phyloP scores from a whole-genome alignment of 2,797 vertebrate species.

The Anisognathus igniventris region DNA sequence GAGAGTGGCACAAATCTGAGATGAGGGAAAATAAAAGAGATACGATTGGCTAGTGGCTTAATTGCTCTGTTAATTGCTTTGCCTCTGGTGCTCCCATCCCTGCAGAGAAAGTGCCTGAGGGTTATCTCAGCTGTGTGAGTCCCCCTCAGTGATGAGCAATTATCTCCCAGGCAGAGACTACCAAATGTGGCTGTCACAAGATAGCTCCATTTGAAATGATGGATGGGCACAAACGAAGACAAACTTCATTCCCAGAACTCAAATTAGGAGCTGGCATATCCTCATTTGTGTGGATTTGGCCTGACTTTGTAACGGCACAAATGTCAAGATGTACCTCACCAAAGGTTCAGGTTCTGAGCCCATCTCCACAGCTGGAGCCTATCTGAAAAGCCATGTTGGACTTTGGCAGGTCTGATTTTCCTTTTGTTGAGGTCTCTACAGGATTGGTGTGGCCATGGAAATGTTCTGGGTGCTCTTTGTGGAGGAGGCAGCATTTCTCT shows the following conservation, averaged over 20 bases:
- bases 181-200: constrained; percentile 1
- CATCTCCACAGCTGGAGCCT: background rate
- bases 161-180: constrained; percentile 3
- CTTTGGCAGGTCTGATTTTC: background rate
- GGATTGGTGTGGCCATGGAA: background rate
- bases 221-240: background rate
- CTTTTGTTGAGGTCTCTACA: background rate
- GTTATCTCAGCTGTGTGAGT: background rate
- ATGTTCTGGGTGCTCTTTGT: background rate
- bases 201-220: constrained; percentile 5
- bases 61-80: constrained; percentile 58
- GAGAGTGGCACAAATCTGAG: background rate
- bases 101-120: constrained; percentile 6
- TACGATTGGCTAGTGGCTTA: background rate
- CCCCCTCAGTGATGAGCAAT: background rate
- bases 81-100: constrained; percentile 20
- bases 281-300: background rate
- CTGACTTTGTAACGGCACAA: background rate
- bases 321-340: background rate
- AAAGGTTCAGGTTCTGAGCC: background rate
- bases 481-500: background rate
- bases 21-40: background rate
- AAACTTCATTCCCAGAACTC: background rate
- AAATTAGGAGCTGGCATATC: background rate
- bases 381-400: background rate